These are phyloP conservation scores for Aphidius gifuensis DNA, from an alignment of 1,140 invertebrate genomes.

Conservation along the genomic window DNA sequence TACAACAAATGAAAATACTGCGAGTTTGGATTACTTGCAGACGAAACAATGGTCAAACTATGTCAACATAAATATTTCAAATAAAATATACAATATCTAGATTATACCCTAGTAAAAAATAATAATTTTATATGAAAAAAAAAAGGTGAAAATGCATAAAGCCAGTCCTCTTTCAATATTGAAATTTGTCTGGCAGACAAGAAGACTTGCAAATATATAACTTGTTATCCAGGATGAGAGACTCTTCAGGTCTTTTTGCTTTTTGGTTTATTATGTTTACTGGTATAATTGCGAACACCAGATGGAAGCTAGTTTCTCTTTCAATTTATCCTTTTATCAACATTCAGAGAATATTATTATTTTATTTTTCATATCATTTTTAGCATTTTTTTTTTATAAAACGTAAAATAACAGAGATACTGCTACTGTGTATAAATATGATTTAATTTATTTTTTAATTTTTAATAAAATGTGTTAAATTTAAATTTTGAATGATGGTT, in stretches of 20 bases:
- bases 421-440: too few species aligned
- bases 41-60: too few species aligned
- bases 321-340: neutral
- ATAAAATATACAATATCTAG: too few species aligned
- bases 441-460: neutral
- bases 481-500: too few species aligned
- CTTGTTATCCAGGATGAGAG: neutral
- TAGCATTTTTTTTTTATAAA: too few species aligned
- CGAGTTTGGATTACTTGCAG: too few species aligned
- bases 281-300: conserved; percentile 8
- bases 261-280: conserved; percentile 16
- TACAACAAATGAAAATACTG: too few species aligned
- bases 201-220: conserved; percentile 16
- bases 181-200: neutral
- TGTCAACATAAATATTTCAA: too few species aligned
- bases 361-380: too few species aligned
- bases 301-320: neutral
- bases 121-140: neutral
- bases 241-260: neutral
- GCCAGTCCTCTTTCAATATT: conserved; percentile 8
- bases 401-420: too few species aligned
- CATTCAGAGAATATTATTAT: neutral
- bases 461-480: too few species aligned
- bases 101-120: neutral
- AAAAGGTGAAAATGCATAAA: conserved; percentile 5